phyloP scores from a whole-genome alignment of 2,113 vertebrate species.

The Baryphthengus martii region DNA sequence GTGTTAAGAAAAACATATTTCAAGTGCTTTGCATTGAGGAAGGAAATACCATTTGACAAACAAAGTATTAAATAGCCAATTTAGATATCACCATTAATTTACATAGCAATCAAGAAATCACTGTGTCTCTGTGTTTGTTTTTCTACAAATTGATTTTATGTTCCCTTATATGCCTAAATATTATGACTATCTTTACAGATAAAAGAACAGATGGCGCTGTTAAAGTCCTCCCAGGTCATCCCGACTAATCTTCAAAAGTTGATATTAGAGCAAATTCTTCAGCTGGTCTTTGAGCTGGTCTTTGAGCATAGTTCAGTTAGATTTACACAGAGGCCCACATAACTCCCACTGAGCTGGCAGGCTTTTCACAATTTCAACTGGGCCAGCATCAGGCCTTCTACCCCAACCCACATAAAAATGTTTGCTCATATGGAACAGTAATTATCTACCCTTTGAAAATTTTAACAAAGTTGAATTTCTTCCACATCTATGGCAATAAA shows the following conservation, averaged over 20 bases:
- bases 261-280: not conserved
- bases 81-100: not conserved
- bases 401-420: not conserved
- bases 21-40: not conserved
- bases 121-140: not conserved
- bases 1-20: not conserved
- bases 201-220: not conserved
- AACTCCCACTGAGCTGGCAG: not conserved
- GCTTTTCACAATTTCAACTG: not conserved
- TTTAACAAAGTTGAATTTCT: not conserved
- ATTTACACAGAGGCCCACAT: not conserved
- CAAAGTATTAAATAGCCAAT: not conserved
- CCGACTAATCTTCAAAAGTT: not conserved
- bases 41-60: not conserved
- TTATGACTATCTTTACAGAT: not conserved
- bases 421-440: not conserved
- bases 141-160: not conserved
- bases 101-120: not conserved
- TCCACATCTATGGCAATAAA: not conserved
- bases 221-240: not conserved
- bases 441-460: not conserved
- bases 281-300: not conserved
- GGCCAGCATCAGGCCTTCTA: not conserved
- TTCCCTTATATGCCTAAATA: not conserved
- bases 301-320: not conserved